A percentile compares a stretch with the other conserved stretches of the same genome.
These are phyloP conservation scores for Cephalotes varians DNA, from an alignment of 2,888 invertebrate species.

Conservation along the genomic window DNA sequence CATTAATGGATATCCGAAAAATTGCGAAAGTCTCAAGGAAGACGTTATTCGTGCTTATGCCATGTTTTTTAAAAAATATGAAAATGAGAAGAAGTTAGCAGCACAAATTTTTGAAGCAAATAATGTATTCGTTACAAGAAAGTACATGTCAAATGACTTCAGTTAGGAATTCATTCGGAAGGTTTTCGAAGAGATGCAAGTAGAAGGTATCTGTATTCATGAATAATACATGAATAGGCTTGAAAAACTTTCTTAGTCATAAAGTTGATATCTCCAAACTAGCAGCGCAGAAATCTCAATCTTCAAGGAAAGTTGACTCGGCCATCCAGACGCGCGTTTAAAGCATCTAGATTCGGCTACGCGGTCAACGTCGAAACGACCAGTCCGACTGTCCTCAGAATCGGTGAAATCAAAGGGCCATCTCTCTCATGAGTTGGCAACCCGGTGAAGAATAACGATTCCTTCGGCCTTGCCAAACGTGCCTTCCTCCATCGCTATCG, in stretches of 20 bases:
- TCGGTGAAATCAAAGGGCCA: constrained; percentile 79
- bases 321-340: background rate
- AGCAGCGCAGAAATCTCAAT: background rate
- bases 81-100: background rate
- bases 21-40: background rate
- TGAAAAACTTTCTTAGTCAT: background rate
- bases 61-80: background rate
- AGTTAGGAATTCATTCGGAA: background rate
- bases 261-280: background rate
- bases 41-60: background rate
- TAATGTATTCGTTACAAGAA: background rate
- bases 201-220: background rate
- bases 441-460: constrained; percentile 80
- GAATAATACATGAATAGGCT: constrained; percentile 1
- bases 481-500: constrained; percentile 33
- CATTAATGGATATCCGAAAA: constrained; percentile 32
- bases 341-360: background rate
- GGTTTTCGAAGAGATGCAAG: background rate
- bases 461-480: constrained; percentile 80
- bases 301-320: background rate
- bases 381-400: constrained; percentile 59
- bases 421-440: constrained; percentile 69
- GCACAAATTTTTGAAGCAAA: background rate
- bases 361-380: background rate
- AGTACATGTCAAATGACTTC: background rate